Evolutionary conservation across 2,888 invertebrate genomes (phyloP), one percentile per base, ranked within the genome.

Genomic region (Reticulitermes lucifugus): DNA sequence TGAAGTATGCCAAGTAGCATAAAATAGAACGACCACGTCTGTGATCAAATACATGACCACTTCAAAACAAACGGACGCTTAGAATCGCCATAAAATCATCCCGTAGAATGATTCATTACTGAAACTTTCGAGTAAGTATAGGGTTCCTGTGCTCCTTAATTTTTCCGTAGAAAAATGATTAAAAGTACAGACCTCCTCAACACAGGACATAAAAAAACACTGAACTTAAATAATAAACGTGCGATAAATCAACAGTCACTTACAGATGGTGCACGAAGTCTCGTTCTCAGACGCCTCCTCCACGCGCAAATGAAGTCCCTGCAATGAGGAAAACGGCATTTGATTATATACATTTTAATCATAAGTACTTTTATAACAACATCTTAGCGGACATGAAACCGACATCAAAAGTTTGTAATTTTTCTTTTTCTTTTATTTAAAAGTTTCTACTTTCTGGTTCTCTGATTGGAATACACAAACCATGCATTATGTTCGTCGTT

Each of bases 231-330:
- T 77, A 77, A 77, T 41, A 77, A 41, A 77, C 77, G 77, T 77
- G 77, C 7, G 43, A 77, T 10, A 21, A 77, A 46, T 77, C 51
- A 43, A 43, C 46, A 46, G 77, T 71, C 46, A 86, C 87, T 87
- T 75, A 87, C 87, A 71, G 22, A 87, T 85, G 35, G 87, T 87
- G 85, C 87, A 87, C 65, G 87, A 80, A 21, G 87, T 86, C 81
- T 87, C 87, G 83, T 86, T 85, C 55, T 87, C 87, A 10, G 87
- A 87, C 85, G 85, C 87, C 79, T 86, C 87, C 46, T 86, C 87
- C 82, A 87, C 87, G 41, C 83, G 87, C 22, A 87, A 86, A 84
- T 83, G 87, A 60, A 87, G 84, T 81, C 86, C 86, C 86, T 86
- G 85, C 59, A 84, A 84, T 77, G 46, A 60, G 70, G 81, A 81